Evolutionary conservation across 2,797 vertebrate genomes (phyloP), one percentile per base, ranked within the genome.

Genomic region (Aselliscus stoliczkanus): DNA sequence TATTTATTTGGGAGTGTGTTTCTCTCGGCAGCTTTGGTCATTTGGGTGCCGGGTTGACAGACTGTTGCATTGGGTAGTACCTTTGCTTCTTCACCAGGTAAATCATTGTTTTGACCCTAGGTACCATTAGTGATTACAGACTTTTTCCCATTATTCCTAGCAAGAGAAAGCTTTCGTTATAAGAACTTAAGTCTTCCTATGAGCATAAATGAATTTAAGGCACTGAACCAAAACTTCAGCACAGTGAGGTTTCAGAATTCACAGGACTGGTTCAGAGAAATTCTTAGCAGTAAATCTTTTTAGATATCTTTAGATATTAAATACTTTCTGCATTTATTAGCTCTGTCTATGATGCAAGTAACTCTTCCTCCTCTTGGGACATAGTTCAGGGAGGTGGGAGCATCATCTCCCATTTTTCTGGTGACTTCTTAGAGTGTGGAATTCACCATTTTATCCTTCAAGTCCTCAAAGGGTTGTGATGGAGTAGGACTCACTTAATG

Each of bases 391-490:
- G 80, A 96, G 81, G 56, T 87, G 72, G 90, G 56, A 84, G 29
- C 34, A 75, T 44, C n/a, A n/a, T 54, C 25, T 95, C 92, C 86
- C 81, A 83, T 83, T 80, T 96, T 90, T 84, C 90, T 89, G 95
- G 70, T 96, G 82, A 96, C 52, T 96, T 91, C 91, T 93, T 77
- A 73, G 86, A 92, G 18, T 90, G 21, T 67, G 94, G 92, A 93
- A 95, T 84, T 95, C 93, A 93, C 97, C 81, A 50, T 96, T 95
- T 96, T 92, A 94, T 90, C 92, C 73, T 88, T 82, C n/a, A 83
- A 50, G 47, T 97, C 89, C 83, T 96, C 93, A 90, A 83, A 87
- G 87, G 80, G 72, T 91, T 84, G 34, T 95, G 76, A 83, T 95
- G 80, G 67, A 89, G 23, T 96, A 96, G 93, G 95, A 87, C 62